Evolutionary conservation across 1,140 invertebrate species (phyloP), one percentile per base, ranked within the genome.

Genomic region (Ditylenchus dipsaci): DNA sequence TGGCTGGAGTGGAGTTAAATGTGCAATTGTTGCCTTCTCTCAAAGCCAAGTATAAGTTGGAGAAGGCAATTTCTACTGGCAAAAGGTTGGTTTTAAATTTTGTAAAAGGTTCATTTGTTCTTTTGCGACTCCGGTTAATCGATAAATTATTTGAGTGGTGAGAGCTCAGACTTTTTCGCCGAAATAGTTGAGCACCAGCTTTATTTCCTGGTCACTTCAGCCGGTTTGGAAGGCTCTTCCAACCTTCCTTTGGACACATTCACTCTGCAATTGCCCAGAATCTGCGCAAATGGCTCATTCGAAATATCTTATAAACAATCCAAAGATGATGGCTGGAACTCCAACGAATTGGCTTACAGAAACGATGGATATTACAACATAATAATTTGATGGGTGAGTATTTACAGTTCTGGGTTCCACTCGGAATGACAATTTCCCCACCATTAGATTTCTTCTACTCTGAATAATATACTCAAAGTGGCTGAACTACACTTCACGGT

Each of bases 251-350:
- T 76, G n/a, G 78, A 80, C 49, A 82, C 76, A 7, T 82, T 80
- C 59, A 79, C 60, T 8, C 58, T 80, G 0, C 61, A 27, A n/a
- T 57, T 80, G 11, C 78, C 78, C 5, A 68, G 63, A 11, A 67
- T 80, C 19, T 65, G 58, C 33, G 69, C 59, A 1, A 58, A 56
- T 30, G 80, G 77, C 38, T 69, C 38, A 30, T 80, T 64, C 45
- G 53, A 93, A 93, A 23, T 89, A 94, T 49, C 94, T 92, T 1
- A 92, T 93, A 0, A 90, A 88, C 77, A 43, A 33, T 92, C 93
- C 1, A 92, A 93, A 3, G 42, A 72, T 8, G 61, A 66, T 17
- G 67, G 38, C 15, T 56, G 60, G 33, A 61, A 38, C 17, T 42
- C 59, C 29, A 63, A 73, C 17, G 49, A 66, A 42, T 53, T 77